These are phyloP conservation scores for Actinia tenebrosa DNA, from an alignment of 64 coral and sea anemone genomes.

Conservation along the genomic window DNA sequence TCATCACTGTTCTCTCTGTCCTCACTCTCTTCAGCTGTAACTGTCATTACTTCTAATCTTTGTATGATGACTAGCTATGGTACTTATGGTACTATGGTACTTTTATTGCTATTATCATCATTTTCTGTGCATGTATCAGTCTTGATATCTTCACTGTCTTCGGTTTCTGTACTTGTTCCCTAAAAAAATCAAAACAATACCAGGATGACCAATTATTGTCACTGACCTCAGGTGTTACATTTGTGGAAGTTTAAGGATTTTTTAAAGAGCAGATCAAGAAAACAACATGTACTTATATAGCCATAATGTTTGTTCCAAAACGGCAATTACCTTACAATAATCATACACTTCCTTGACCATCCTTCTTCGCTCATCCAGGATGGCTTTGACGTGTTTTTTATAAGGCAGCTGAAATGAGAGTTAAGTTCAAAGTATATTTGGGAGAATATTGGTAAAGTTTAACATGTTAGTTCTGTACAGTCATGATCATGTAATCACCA, in stretches of 20 bases:
- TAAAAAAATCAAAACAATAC: background rate
- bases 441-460: background rate
- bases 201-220: background rate
- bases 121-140: background rate
- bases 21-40: background rate
- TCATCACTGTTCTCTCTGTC: background rate
- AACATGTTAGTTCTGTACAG: background rate
- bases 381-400: constrained; percentile 28
- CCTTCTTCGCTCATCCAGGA: constrained; percentile 38
- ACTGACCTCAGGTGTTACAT: background rate
- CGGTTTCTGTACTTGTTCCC: background rate
- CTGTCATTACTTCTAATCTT: background rate
- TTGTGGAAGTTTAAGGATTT: background rate
- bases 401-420: background rate
- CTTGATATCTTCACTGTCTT: constrained; percentile 4
- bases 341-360: constrained; percentile 46
- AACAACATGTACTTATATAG: no score
- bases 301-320: background rate
- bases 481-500: background rate
- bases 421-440: background rate
- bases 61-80: background rate
- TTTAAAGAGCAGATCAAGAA: background rate
- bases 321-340: constrained; percentile 10
- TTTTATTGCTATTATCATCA: background rate
- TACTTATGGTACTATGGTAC: no score